Percentiles rank a stretch among this genome's conserved stretches.
phyloP scores from a whole-genome alignment of 1,140 invertebrate species.

The Anastrepha ludens region DNA sequence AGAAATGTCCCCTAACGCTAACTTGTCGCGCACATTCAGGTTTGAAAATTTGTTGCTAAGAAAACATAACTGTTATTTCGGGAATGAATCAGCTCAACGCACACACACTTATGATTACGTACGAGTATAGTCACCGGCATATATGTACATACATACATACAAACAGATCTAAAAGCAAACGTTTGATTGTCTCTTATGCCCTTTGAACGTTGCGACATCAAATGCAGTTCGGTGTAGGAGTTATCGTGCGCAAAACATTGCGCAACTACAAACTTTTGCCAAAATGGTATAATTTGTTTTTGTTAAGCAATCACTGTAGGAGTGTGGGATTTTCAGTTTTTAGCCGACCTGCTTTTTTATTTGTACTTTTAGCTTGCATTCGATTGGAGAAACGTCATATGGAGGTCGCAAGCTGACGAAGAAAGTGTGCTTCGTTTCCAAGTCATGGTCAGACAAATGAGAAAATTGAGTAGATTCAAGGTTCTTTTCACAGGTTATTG shows the following conservation, averaged over 20 bases:
- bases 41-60: background rate
- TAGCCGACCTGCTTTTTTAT: background rate
- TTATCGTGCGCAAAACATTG: conserved; percentile 20
- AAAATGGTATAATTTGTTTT: conserved; percentile 25
- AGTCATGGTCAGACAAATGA: conserved; percentile 8
- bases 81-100: background rate
- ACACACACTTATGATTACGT: too few relatives aligned
- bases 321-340: conserved; percentile 15
- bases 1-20: too few relatives aligned
- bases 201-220: background rate
- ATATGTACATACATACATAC: background rate
- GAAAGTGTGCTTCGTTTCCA: background rate
- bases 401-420: background rate
- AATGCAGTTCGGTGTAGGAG: background rate
- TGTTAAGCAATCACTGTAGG: background rate
- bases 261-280: background rate
- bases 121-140: too few relatives aligned
- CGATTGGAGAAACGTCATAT: background rate
- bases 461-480: conserved; percentile 8
- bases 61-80: background rate
- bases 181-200: background rate
- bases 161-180: too few relatives aligned
- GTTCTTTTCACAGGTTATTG: background rate
- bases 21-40: too few relatives aligned
- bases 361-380: background rate